phyloP scores from a whole-genome alignment of 2,888 invertebrate genomes.

The Leptura quadrifasciata region DNA sequence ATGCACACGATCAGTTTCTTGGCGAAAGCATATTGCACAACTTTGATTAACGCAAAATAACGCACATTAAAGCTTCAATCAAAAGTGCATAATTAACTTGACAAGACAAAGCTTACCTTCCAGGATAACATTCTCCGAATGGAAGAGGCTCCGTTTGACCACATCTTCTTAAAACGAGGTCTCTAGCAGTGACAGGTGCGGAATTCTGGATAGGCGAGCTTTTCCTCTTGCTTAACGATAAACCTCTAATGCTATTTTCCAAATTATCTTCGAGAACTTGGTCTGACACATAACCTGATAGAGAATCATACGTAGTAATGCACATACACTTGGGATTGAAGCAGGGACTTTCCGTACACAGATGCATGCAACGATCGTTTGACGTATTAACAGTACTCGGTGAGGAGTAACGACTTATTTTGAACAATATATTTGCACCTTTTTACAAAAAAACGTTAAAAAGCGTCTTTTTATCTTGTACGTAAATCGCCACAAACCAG shows the following conservation, averaged over 20 bases:
- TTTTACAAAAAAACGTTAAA: conserved; percentile 1
- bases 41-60: neutral
- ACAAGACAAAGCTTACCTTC: conserved; percentile 74
- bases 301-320: conserved; percentile 62
- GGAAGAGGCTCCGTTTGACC: conserved; percentile 78
- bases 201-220: conserved; percentile 32
- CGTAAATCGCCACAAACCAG: conserved; percentile 29
- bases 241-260: conserved; percentile 60
- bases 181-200: conserved; percentile 69
- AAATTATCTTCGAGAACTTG: conserved; percentile 56
- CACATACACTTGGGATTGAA: conserved; percentile 61
- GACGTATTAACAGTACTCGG: conserved; percentile 24
- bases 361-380: conserved; percentile 59
- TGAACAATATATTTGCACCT: neutral
- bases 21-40: conserved; percentile 5
- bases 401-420: conserved; percentile 15
- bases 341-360: conserved; percentile 53
- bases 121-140: conserved; percentile 82
- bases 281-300: conserved; percentile 65
- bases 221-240: conserved; percentile 55
- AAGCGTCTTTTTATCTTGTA: neutral
- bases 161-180: conserved; percentile 80
- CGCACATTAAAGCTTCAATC: neutral
- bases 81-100: neutral
- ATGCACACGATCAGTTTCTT: neutral